Percentiles rank a stretch among this genome's conserved stretches.
These are phyloP conservation scores for Sipha flava DNA, from an alignment of 1,140 invertebrate genomes.

Conservation along the genomic window DNA sequence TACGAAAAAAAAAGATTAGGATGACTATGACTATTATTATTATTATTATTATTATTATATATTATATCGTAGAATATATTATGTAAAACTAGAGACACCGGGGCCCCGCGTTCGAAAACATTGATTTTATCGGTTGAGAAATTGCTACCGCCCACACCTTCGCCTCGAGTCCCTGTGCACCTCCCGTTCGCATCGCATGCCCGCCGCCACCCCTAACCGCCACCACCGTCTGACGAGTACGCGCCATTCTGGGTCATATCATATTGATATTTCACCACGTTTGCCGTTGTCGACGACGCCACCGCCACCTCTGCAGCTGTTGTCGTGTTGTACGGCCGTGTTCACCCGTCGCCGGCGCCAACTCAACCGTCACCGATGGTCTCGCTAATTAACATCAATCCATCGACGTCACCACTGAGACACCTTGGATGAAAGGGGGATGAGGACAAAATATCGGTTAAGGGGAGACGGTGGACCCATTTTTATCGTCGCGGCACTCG, in stretches of 20 bases:
- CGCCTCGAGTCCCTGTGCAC: background rate
- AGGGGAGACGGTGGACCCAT: too few species aligned
- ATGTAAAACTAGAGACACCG: background rate
- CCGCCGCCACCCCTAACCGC: background rate
- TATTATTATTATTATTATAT: background rate
- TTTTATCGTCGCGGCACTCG: too few species aligned
- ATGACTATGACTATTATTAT: too few species aligned
- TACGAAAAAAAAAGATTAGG: too few species aligned
- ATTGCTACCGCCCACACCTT: background rate
- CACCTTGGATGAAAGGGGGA: too few species aligned
- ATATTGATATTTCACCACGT: slow-evolving; percentile 10
- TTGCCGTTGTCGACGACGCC: background rate
- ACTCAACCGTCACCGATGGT: background rate
- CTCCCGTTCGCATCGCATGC: background rate
- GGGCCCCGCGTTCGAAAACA: background rate
- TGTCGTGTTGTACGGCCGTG: background rate
- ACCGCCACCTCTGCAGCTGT: background rate
- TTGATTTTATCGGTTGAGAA: slow-evolving; percentile 30
- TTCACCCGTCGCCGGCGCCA: background rate
- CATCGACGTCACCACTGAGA: background rate
- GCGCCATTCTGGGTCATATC: slow-evolving; percentile 9
- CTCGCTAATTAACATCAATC: background rate
- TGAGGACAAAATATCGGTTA: too few species aligned
- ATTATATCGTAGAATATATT: too few species aligned
- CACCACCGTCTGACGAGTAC: background rate